Evolutionary conservation across 2,113 vertebrate genomes (phyloP).

Genomic region (Halichoerus grypus): DNA sequence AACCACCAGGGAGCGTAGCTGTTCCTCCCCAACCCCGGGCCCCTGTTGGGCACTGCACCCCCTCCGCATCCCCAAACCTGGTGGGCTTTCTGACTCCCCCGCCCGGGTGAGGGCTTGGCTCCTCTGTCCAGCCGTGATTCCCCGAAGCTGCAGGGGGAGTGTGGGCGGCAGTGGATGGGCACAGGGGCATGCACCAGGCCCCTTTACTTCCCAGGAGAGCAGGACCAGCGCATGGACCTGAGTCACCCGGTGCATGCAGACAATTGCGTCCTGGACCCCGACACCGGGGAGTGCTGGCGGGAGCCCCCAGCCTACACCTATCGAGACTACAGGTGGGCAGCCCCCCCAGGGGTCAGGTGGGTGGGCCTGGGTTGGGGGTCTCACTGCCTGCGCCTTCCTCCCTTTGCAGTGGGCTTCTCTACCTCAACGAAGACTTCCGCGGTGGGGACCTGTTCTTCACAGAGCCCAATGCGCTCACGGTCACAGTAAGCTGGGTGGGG

Average conservation of each 20-base stretch:
- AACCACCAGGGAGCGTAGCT: constrained; percentile 25
- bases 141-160: not conserved
- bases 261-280: constrained; percentile 97
- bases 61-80: not conserved
- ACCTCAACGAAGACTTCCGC: constrained; percentile 96
- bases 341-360: not conserved
- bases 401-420: constrained; percentile 93
- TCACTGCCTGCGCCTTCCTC: not conserved
- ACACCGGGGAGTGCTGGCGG: constrained; percentile 95
- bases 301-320: constrained; percentile 96
- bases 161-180: not conserved
- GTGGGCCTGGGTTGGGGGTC: not conserved
- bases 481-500: constrained; percentile 89
- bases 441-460: constrained; percentile 97
- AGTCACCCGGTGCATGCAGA: constrained; percentile 98
- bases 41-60: not conserved
- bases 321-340: constrained; percentile 94
- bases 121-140: not conserved
- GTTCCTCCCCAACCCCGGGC: not conserved
- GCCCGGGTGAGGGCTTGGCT: not conserved
- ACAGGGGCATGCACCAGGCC: not conserved
- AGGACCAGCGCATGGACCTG: constrained; percentile 94
- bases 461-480: constrained; percentile 92
- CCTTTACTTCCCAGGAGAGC: constrained; percentile 88
- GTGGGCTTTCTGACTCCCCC: not conserved